A percentile compares a stretch with the other conserved stretches of the same genome.
phyloP scores from a whole-genome alignment of 2,113 vertebrate species.

The Microtus richardsoni region DNA sequence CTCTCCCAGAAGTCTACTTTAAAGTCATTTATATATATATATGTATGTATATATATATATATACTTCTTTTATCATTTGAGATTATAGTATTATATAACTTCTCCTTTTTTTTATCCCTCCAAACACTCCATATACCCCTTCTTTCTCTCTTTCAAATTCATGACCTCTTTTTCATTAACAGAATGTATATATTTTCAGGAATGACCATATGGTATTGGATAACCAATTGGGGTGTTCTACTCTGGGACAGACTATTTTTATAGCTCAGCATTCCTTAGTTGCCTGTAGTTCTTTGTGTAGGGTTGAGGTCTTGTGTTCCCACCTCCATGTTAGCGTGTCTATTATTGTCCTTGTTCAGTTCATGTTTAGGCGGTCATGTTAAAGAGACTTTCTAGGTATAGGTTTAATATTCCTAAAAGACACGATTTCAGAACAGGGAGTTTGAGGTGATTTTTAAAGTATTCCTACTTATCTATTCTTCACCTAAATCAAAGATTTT shows the following conservation, averaged over 20 bases:
- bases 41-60: background rate
- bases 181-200: background rate
- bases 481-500: background rate
- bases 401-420: background rate
- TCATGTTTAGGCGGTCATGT: background rate
- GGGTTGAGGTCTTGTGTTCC: background rate
- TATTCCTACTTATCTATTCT: constrained; percentile 24
- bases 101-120: background rate
- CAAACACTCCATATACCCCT: background rate
- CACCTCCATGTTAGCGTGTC: background rate
- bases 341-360: background rate
- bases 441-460: background rate
- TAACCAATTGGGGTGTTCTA: background rate
- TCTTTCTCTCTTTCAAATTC: background rate
- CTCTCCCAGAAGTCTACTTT: constrained; percentile 50
- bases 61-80: background rate
- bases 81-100: background rate
- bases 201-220: background rate
- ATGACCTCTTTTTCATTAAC: background rate
- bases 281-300: background rate
- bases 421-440: background rate
- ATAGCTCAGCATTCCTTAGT: background rate
- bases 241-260: background rate
- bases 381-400: background rate
- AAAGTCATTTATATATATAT: background rate